These are phyloP conservation scores for Allophyes oxyacanthae DNA, from an alignment of 2,888 invertebrate genomes.

Conservation along the genomic window DNA sequence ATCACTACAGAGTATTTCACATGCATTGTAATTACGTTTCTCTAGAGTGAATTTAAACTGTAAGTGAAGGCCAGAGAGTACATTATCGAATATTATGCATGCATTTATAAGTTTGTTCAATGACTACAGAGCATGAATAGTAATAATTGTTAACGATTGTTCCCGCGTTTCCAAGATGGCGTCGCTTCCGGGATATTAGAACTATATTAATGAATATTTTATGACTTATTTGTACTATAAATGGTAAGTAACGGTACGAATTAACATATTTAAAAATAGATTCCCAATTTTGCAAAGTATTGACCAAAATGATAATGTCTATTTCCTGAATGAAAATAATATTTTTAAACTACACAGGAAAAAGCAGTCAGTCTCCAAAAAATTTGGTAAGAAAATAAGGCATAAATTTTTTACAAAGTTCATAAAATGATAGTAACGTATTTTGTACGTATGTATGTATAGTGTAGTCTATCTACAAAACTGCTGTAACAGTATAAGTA, in stretches of 20 bases:
- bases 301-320: neutral
- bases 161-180: conserved; percentile 54
- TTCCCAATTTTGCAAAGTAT: neutral
- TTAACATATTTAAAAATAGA: conserved; percentile 40
- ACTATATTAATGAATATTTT: conserved; percentile 53
- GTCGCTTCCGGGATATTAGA: conserved; percentile 60
- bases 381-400: too few relatives aligned
- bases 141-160: conserved; percentile 57
- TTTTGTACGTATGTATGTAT: conserved; percentile 15
- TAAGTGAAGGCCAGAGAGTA: conserved; percentile 5
- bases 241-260: conserved; percentile 49
- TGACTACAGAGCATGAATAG: conserved; percentile 55
- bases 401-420: too few relatives aligned
- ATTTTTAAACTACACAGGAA: too few relatives aligned
- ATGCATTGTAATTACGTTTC: conserved; percentile 39
- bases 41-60: conserved; percentile 29
- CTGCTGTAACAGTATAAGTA: conserved; percentile 39
- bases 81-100: conserved; percentile 15
- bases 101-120: conserved; percentile 40
- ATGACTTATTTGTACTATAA: conserved; percentile 49
- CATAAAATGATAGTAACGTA: neutral
- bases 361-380: too few relatives aligned
- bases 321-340: neutral
- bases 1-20: conserved; percentile 42
- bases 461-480: conserved; percentile 41